A percentile compares a stretch with the other conserved stretches of the same genome.
These are phyloP conservation scores for Lacerta bilineata DNA, from an alignment of 2,797 vertebrate species.

Conservation along the genomic window DNA sequence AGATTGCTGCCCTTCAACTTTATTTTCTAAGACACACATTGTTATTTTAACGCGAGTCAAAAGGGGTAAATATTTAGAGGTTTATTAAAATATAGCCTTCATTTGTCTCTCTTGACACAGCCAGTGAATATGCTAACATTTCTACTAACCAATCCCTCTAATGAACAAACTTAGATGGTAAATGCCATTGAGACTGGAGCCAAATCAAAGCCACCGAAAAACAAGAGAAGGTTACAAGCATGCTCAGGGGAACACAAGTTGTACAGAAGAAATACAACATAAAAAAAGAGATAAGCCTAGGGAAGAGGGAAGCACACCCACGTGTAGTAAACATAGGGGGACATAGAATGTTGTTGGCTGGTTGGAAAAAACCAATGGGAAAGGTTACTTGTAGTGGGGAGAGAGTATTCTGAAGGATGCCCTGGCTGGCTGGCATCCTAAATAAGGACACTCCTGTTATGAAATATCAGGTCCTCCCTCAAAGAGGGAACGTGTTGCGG, in stretches of 20 bases:
- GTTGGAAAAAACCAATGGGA: background rate
- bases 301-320: background rate
- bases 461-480: background rate
- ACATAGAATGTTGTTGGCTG: background rate
- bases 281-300: background rate
- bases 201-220: background rate
- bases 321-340: background rate
- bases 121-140: background rate
- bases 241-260: too few species aligned
- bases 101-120: background rate
- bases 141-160: background rate
- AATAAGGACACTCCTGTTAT: background rate
- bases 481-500: too few species aligned
- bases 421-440: too few species aligned
- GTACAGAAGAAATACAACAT: background rate
- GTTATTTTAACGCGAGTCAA: background rate
- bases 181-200: background rate
- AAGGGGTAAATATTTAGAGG: background rate
- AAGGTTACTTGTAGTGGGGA: background rate
- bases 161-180: background rate
- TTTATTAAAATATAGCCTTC: constrained; percentile 1
- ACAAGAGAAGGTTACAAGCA: background rate
- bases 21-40: background rate
- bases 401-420: background rate
- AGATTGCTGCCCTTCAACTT: background rate